Percentiles rank a stretch among this genome's conserved stretches.
Conservation (phyloP, 2,797 vertebrate genomes). For the Semaprochilodus insignis region DNA sequence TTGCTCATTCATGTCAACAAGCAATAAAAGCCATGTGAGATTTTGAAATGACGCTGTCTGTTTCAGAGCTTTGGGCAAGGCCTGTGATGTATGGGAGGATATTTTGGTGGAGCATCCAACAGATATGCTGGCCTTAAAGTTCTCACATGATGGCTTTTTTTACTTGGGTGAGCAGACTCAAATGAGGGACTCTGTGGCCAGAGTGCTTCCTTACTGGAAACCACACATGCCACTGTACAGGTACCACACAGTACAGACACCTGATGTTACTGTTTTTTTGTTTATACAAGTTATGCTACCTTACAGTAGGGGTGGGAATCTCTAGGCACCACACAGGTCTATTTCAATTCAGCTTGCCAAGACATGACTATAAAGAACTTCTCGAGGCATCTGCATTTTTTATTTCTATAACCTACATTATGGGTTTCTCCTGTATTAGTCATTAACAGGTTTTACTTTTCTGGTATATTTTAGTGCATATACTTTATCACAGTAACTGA, state of each 20-base stretch:
- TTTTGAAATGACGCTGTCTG: neutral
- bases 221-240: conserved; percentile 84
- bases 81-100: conserved; percentile 87
- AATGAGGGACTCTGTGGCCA: conserved; percentile 90
- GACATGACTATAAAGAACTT: too few relatives aligned
- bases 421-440: too few relatives aligned
- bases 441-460: too few relatives aligned
- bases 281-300: neutral
- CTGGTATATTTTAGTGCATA: too few relatives aligned
- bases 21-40: neutral
- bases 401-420: too few relatives aligned
- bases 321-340: too few relatives aligned
- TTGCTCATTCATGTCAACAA: neutral
- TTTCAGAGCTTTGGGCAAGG: conserved; percentile 82
- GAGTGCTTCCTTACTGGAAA: conserved; percentile 91
- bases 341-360: too few relatives aligned
- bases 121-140: conserved; percentile 91
- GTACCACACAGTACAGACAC: conserved; percentile 66
- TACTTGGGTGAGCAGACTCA: conserved; percentile 84
- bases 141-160: conserved; percentile 90
- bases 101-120: conserved; percentile 90
- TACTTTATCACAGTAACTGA: too few relatives aligned
- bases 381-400: too few relatives aligned
- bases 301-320: too few relatives aligned
- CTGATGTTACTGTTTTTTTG: neutral